phyloP scores from a whole-genome alignment of 2,888 invertebrate genomes.

The Silvanus unidentatus region DNA sequence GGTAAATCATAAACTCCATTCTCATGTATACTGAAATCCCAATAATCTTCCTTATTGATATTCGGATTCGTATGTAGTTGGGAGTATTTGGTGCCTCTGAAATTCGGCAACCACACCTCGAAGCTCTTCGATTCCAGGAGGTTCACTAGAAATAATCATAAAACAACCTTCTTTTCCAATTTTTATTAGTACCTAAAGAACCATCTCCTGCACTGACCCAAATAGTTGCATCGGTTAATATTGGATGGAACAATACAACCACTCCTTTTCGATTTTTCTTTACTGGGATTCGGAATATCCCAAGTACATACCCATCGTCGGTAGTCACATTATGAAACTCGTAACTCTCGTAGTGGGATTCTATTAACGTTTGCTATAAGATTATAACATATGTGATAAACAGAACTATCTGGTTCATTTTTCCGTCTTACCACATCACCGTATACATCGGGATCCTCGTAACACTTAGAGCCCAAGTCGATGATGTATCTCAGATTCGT shows the following conservation, averaged over 20 bases:
- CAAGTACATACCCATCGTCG: constrained; percentile 11
- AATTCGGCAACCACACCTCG: constrained; percentile 19
- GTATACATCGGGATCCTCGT: too few species aligned
- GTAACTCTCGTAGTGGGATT: constrained; percentile 1
- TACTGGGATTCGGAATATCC: constrained; percentile 6
- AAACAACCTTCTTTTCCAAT: too few species aligned
- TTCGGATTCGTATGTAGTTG: constrained; percentile 11
- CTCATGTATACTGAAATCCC: constrained; percentile 21
- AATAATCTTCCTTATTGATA: constrained; percentile 8
- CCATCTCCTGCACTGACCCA: constrained; percentile 12
- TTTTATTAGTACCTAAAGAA: constrained; percentile 10
- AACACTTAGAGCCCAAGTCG: too few species aligned
- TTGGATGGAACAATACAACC: constrained; percentile 9
- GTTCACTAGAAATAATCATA: too few species aligned
- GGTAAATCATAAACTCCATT: constrained; percentile 18
- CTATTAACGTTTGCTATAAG: background rate
- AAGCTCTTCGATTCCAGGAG: constrained; percentile 6
- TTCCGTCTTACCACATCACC: too few species aligned
- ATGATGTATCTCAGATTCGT: too few species aligned
- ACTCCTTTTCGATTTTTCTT: constrained; percentile 6
- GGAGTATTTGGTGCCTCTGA: constrained; percentile 16
- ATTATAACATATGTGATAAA: too few species aligned
- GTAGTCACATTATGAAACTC: constrained; percentile 9
- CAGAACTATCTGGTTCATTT: too few species aligned
- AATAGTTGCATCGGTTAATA: constrained; percentile 5